Evolutionary conservation across 2,888 invertebrate genomes (phyloP), one percentile per base, ranked within the genome.

Genomic region (Choreutis nemorana): DNA sequence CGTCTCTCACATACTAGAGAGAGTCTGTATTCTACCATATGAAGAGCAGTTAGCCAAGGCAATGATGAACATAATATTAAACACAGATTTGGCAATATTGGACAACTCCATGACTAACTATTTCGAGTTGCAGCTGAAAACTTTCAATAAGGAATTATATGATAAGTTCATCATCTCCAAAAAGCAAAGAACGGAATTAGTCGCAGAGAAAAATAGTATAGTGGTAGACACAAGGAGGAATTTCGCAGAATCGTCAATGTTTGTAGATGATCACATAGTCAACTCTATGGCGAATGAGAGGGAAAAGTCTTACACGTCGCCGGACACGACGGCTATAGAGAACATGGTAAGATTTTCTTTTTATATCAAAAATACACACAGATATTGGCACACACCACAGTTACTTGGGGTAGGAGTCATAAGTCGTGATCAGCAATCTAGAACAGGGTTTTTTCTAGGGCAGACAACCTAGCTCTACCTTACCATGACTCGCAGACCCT

Each of bases 301-400:
- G 21, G 36, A 47, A 3, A 12, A 26, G 22, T 40, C 48, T 13
- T 54, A 49, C 27, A 50, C 57, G 2, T 68, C 70, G 10, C 71
- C 70, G 1, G 68, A 72, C 21, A 63, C 72, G 1, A 64, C 71
- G 2, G 55, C 63, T 29, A 32, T 55, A 24, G 67, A 71, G 28
- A 48, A 32, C 30, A 26, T 45, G 58, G 73, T 75, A 39, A 67
- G 71, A n/a, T n/a, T n/a, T n/a, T n/a, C n/a, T n/a, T 55, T 3
- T 13, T 6, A 29, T 33, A 18, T 16, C n/a, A n/a, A n/a, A n/a
- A n/a, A n/a, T n/a, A n/a, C n/a, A n/a, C n/a, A n/a, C n/a, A n/a
- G n/a, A n/a, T n/a, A n/a, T n/a, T n/a, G n/a, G n/a, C n/a, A n/a
- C n/a, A n/a, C n/a, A n/a, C n/a, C n/a, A n/a, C n/a, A n/a, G n/a